Conservation (phyloP, 2,797 vertebrate species). For the Rachycentron canadum region DNA sequence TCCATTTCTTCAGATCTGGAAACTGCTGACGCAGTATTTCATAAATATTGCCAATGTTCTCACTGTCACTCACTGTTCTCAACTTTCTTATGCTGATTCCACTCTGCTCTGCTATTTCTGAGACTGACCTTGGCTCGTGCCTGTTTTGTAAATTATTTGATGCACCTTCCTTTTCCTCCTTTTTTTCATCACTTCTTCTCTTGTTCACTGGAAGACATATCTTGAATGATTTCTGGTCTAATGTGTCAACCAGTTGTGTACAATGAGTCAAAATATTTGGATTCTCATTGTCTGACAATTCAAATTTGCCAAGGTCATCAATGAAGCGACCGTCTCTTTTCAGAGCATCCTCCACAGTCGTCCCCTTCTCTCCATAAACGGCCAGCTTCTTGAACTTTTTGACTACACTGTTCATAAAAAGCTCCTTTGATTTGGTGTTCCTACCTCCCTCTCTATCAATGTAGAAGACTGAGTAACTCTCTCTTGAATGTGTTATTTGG, state of each 20-base stretch:
- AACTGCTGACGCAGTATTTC: background rate
- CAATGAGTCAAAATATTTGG: rapidly evolving
- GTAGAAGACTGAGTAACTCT: slow-evolving; percentile 17
- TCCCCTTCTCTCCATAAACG: slow-evolving; percentile 48
- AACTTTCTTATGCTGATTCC: slow-evolving; percentile 2
- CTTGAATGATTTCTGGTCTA: rapidly evolving
- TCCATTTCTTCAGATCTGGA: background rate
- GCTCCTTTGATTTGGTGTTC: background rate
- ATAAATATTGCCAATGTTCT: rapidly evolving
- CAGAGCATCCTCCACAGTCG: slow-evolving; percentile 39
- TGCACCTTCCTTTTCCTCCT: rapidly evolving
- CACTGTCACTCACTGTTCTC: rapidly evolving
- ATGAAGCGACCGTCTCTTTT: slow-evolving; percentile 44
- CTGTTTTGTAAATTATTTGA: rapidly evolving
- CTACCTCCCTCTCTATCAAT: background rate
- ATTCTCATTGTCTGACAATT: background rate
- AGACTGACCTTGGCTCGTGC: rapidly evolving
- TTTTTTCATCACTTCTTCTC: rapidly evolving
- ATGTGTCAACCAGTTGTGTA: rapidly evolving
- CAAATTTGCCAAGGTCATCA: rapidly evolving
- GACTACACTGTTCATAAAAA: slow-evolving; percentile 6
- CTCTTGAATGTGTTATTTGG: background rate
- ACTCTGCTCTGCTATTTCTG: background rate
- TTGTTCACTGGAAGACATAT: background rate
- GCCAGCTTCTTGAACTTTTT: slow-evolving; percentile 9